Conservation (phyloP, 2,888 invertebrate genomes). For the Antheraea yamamai region DNA sequence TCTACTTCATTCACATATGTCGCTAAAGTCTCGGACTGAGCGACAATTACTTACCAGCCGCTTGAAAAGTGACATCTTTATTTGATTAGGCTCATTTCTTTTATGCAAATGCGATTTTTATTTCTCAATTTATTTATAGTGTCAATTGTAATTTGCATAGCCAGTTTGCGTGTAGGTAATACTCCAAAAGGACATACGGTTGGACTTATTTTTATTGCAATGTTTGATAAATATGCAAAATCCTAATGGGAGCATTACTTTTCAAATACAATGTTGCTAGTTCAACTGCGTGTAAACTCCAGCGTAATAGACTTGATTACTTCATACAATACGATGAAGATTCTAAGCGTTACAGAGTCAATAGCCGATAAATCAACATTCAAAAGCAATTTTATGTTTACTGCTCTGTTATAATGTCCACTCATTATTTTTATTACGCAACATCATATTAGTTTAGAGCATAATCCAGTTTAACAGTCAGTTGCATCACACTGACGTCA, state of each 20-base stretch:
- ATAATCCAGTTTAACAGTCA: conserved; percentile 38
- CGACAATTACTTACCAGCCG: not conserved
- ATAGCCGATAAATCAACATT: conserved; percentile 31
- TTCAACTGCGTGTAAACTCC: not conserved
- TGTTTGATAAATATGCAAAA: not conserved
- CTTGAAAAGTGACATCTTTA: not conserved
- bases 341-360: conserved; percentile 37
- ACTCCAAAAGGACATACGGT: not conserved
- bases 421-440: conserved; percentile 61
- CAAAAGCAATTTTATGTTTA: conserved; percentile 32
- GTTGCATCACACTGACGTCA: conserved; percentile 71
- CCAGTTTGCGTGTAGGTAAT: not conserved
- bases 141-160: not conserved
- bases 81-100: not conserved
- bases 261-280: not conserved
- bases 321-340: not conserved
- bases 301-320: not conserved
- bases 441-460: conserved; percentile 50
- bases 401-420: conserved; percentile 35
- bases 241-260: not conserved
- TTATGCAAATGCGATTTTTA: not conserved
- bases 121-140: not conserved
- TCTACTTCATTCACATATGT: conserved; percentile 41
- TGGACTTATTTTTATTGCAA: not conserved
- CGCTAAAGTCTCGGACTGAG: conserved; percentile 44